Conservation (phyloP, 1,140 invertebrate genomes). For the Daktulosphaira vitifoliae region DNA sequence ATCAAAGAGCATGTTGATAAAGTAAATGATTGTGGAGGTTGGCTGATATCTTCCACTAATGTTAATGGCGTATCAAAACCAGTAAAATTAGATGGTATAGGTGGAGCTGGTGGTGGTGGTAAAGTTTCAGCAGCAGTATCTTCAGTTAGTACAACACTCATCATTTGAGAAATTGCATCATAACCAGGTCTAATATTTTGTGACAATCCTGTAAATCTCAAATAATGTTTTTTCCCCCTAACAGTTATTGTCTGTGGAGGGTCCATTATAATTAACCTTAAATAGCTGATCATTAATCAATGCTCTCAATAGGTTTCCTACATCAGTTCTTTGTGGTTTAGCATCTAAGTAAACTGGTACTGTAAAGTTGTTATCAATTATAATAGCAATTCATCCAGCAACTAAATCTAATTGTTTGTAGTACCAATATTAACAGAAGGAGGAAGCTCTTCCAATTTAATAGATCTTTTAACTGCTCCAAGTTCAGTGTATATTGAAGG, state of each 20-base stretch:
- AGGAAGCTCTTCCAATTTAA: slow-evolving; percentile 76
- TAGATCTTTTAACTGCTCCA: slow-evolving; percentile 60
- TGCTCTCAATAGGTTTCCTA: slow-evolving; percentile 64
- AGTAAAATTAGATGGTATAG: slow-evolving; percentile 22
- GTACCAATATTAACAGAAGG: slow-evolving; percentile 76
- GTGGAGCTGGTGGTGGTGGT: slow-evolving; percentile 28
- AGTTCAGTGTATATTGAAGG: slow-evolving; percentile 74
- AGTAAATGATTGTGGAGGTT: slow-evolving; percentile 9
- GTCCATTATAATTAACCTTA: slow-evolving; percentile 78
- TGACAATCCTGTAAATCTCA: slow-evolving; percentile 71
- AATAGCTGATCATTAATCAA: slow-evolving; percentile 76
- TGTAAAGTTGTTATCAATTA: slow-evolving; percentile 67
- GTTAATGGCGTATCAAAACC: slow-evolving; percentile 1
- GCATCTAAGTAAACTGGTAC: slow-evolving; percentile 77
- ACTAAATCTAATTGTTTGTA: slow-evolving; percentile 64
- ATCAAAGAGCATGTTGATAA: slow-evolving; percentile 11
- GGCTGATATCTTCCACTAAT: slow-evolving; percentile 8
- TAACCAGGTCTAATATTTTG: slow-evolving; percentile 60
- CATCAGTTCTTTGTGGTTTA: slow-evolving; percentile 67
- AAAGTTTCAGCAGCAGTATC: slow-evolving; percentile 33
- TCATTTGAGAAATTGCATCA: slow-evolving; percentile 61
- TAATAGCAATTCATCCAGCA: slow-evolving; percentile 70
- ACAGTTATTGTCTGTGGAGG: slow-evolving; percentile 79
- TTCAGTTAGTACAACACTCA: slow-evolving; percentile 43
- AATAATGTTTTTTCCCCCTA: slow-evolving; percentile 68